Percentiles rank a stretch among this genome's conserved stretches.
phyloP scores from a whole-genome alignment of 2,113 vertebrate species.

The Ameiurus melas region DNA sequence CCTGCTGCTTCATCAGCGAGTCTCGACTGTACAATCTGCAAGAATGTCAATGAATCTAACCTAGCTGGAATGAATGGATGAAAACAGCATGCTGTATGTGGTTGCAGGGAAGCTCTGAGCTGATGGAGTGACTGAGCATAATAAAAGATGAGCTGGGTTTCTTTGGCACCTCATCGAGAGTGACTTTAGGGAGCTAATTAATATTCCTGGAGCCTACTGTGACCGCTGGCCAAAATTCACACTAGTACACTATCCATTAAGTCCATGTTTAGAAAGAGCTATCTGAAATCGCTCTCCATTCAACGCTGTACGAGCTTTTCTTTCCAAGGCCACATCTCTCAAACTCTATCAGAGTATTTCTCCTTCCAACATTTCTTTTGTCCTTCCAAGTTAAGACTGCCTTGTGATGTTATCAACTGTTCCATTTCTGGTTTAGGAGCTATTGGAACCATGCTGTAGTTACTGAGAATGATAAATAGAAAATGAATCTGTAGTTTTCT shows the following conservation, averaged over 20 bases:
- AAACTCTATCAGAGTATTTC: not conserved
- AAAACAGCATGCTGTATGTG: not conserved
- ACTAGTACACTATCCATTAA: not conserved
- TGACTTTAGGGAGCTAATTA: not conserved
- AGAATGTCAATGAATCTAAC: constrained; percentile 25
- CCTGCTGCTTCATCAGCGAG: constrained; percentile 22
- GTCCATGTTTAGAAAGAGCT: not conserved
- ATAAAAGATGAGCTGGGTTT: constrained; percentile 13
- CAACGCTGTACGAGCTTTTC: not conserved
- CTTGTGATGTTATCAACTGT: not conserved
- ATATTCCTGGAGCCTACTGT: constrained; percentile 1
- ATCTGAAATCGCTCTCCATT: not conserved
- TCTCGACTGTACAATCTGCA: not conserved
- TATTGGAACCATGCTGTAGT: not conserved
- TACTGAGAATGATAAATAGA: not conserved
- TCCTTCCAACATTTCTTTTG: not conserved
- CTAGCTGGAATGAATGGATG: constrained; percentile 31
- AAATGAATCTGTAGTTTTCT: not conserved
- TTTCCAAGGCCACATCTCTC: not conserved
- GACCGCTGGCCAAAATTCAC: not conserved
- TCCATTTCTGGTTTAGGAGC: not conserved
- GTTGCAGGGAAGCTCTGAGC: not conserved
- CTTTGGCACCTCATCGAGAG: not conserved
- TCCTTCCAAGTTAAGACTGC: not conserved
- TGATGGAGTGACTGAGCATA: not conserved